These are phyloP conservation scores for Steatocranus sp. DNA, from an alignment of 2,797 vertebrate species.

Conservation along the genomic window DNA sequence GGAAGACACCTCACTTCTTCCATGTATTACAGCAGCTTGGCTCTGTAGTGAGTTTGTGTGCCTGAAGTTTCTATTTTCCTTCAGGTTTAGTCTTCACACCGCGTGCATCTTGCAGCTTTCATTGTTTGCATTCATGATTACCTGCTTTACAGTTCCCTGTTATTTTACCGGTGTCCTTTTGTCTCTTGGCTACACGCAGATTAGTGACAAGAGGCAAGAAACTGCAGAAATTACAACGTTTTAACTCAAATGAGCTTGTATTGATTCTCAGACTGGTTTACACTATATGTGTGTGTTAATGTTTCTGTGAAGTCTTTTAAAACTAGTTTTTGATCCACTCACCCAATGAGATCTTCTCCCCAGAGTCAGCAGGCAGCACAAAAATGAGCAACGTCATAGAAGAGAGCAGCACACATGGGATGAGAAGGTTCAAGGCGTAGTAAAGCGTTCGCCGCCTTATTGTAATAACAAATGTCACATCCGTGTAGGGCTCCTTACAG, in stretches of 20 bases:
- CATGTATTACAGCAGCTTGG: not conserved
- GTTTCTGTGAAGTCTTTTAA: not conserved
- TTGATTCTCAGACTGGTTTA: not conserved
- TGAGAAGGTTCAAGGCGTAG: slow-evolving; percentile 81
- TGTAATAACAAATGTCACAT: slow-evolving; percentile 78
- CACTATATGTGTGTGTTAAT: not conserved
- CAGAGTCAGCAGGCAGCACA: slow-evolving; percentile 78
- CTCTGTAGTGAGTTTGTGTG: not conserved
- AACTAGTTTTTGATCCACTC: slow-evolving; percentile 22
- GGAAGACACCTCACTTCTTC: not conserved
- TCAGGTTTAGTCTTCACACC: not conserved
- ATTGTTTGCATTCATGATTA: not conserved
- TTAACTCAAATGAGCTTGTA: not conserved
- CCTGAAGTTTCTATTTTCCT: not conserved
- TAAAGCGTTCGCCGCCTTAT: slow-evolving; percentile 79
- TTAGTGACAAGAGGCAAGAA: not conserved
- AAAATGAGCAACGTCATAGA: slow-evolving; percentile 83
- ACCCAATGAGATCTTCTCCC: slow-evolving; percentile 83
- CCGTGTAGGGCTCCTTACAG: slow-evolving; percentile 80
- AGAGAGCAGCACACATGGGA: slow-evolving; percentile 80
- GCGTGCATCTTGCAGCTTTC: not conserved
- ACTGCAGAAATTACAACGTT: not conserved
- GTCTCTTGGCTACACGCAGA: not conserved
- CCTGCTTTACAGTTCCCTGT: not conserved
- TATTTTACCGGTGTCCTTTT: not conserved